A percentile compares a stretch with the other conserved stretches of the same genome.
These are phyloP conservation scores for Amniataba percoides DNA, from an alignment of 2,797 vertebrate species.

Conservation along the genomic window DNA sequence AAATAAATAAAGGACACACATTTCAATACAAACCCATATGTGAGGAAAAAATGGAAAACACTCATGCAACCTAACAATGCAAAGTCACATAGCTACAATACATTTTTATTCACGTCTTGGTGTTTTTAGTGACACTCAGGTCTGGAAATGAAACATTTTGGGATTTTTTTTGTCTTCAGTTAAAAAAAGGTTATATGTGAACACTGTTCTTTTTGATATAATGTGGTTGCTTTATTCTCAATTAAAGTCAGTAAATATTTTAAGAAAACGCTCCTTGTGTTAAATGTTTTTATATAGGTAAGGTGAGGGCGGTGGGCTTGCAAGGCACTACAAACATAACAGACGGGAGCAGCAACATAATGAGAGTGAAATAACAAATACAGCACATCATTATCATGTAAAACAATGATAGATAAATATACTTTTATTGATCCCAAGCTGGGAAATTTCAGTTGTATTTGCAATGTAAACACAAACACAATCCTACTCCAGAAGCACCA, in stretches of 20 bases:
- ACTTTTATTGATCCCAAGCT: no score
- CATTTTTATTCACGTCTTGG: slow-evolving; percentile 78
- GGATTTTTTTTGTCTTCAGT: slow-evolving; percentile 74
- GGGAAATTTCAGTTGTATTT: no score
- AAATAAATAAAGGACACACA: slow-evolving; percentile 18
- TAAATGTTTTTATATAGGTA: not conserved
- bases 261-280: slow-evolving; percentile 66
- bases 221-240: slow-evolving; percentile 86
- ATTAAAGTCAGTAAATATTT: slow-evolving; percentile 87
- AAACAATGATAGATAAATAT: no score
- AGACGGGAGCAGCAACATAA: no score
- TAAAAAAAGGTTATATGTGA: slow-evolving; percentile 81
- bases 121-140: slow-evolving; percentile 87
- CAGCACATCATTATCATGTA: no score
- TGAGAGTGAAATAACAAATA: no score
- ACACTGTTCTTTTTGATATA: slow-evolving; percentile 85
- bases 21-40: slow-evolving; percentile 60
- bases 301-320: no score
- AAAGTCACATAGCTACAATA: slow-evolving; percentile 78
- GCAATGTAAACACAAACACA: no score
- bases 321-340: no score
- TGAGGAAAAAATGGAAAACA: slow-evolving; percentile 63
- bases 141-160: slow-evolving; percentile 81
- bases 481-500: no score
- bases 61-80: slow-evolving; percentile 83